Evolutionary conservation across 2,888 invertebrate genomes (phyloP).

Genomic region (Endomychus coccineus): DNA sequence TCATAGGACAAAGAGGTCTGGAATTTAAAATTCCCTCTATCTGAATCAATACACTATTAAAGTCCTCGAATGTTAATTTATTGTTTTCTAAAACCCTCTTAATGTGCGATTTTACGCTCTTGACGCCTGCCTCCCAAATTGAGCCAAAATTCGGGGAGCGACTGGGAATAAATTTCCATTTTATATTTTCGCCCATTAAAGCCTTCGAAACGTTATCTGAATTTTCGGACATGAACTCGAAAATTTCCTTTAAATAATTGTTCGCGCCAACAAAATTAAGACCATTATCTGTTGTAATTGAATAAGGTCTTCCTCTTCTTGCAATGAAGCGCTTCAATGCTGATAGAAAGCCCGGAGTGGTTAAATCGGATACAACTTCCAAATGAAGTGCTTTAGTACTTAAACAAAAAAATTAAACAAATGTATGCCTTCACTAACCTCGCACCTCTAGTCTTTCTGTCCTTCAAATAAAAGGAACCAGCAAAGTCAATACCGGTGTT

Average conservation of each 20-base stretch:
- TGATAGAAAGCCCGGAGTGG: too few relatives aligned
- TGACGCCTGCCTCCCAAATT: too few relatives aligned
- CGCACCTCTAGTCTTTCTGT: slow-evolving; percentile 1
- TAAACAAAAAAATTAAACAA: not conserved
- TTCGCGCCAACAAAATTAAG: too few relatives aligned
- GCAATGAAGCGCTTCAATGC: too few relatives aligned
- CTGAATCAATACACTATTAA: too few relatives aligned
- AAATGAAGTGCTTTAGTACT: not conserved
- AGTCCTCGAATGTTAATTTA: not conserved
- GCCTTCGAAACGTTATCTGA: not conserved
- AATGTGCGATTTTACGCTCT: not conserved
- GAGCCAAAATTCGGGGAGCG: not conserved
- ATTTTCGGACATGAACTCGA: not conserved
- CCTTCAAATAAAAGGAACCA: not conserved
- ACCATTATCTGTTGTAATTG: too few relatives aligned
- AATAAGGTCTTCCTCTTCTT: not conserved
- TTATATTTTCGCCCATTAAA: not conserved
- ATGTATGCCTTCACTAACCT: not conserved
- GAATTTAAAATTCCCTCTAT: not conserved
- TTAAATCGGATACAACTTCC: not conserved
- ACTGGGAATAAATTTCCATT: not conserved
- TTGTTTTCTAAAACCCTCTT: not conserved
- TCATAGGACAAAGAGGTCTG: not conserved
- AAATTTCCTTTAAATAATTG: too few relatives aligned
- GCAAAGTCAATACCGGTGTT: not conserved